These are phyloP conservation scores for Eubasilissa splendida DNA, from an alignment of 2,888 invertebrate species.

Conservation along the genomic window DNA sequence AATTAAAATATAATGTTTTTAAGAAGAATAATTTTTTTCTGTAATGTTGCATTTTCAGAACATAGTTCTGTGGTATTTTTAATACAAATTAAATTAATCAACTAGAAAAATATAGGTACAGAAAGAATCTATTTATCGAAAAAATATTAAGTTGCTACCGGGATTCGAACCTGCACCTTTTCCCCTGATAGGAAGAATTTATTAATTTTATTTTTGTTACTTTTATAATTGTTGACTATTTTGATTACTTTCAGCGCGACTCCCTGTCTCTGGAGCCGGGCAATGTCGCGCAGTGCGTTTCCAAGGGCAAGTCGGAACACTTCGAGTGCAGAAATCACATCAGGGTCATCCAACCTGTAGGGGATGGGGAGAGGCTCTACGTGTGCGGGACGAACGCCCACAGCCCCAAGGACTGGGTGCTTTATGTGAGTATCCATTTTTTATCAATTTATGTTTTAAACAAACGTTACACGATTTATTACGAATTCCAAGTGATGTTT, in stretches of 20 bases:
- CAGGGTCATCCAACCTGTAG: constrained; percentile 76
- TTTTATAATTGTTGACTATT: neutral
- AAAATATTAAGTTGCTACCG: too few species aligned
- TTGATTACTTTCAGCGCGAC: constrained; percentile 68
- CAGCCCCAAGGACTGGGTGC: constrained; percentile 77
- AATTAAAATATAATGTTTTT: too few species aligned
- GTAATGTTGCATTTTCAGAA: too few species aligned
- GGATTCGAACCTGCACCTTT: too few species aligned
- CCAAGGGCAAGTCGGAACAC: constrained; percentile 78
- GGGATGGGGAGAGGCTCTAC: constrained; percentile 75
- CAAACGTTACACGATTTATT: too few species aligned
- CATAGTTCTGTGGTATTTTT: too few species aligned
- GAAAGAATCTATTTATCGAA: too few species aligned
- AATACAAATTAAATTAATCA: too few species aligned
- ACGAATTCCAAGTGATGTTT: too few species aligned
- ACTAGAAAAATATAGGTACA: too few species aligned
- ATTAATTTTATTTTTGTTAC: neutral
- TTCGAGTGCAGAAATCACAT: constrained; percentile 79
- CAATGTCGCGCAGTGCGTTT: constrained; percentile 75
- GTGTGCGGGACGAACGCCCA: constrained; percentile 79
- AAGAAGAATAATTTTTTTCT: too few species aligned
- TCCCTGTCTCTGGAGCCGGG: constrained; percentile 74
- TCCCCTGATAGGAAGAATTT: too few species aligned
- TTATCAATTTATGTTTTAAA: neutral
- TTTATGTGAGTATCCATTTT: constrained; percentile 70